Evolutionary conservation across 2,797 vertebrate species (phyloP), one percentile per base, ranked within the genome.

Genomic region (Malurus splendens): DNA sequence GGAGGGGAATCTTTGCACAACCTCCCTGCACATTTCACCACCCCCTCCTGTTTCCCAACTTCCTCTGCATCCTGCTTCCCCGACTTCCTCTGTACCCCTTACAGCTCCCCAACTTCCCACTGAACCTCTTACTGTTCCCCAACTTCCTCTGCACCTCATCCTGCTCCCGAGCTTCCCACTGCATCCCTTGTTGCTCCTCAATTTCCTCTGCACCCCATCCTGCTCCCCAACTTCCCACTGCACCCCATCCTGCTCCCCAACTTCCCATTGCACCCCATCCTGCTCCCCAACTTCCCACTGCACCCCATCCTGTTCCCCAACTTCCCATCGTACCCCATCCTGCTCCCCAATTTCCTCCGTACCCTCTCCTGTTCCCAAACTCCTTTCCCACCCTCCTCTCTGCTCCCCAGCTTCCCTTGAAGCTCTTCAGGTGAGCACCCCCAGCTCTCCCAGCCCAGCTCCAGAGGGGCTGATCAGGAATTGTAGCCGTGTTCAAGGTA

Each of bases 281-380:
- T 24, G 20, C 48, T 22, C 23, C 8, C 30, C n/a, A 22, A 6
- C 3, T 42, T 61, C 20, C 41, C 30, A 5, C 5, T 42, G 44
- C 3, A 27, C 6, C 5, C 5, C 3, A 0, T 32, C 7, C 56
- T 51, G 14, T 11, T 18, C 5, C 23, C 7, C 5, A 15, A 4
- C 1, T 22, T 48, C 9, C 18, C 6, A 5, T n/a, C n/a, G n/a
- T n/a, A 45, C 2, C 4, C 30, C 5, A 0, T 47, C 20, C 44
- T 47, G 44, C 18, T 39, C 6, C 30, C 2, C 23, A 55, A 10
- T 36, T 36, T 36, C 36, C 36, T 36, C 36, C 36, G 36, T 10
- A 36, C 36, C 36, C 36, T 36, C 9, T 30, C 39, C 39, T 30
- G 6, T 12, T 44, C n/a, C 39, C 48, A 33, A 44, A 44, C 12